These are phyloP conservation scores for Ormia ochracea DNA, from an alignment of 2,888 invertebrate genomes.

Conservation along the genomic window DNA sequence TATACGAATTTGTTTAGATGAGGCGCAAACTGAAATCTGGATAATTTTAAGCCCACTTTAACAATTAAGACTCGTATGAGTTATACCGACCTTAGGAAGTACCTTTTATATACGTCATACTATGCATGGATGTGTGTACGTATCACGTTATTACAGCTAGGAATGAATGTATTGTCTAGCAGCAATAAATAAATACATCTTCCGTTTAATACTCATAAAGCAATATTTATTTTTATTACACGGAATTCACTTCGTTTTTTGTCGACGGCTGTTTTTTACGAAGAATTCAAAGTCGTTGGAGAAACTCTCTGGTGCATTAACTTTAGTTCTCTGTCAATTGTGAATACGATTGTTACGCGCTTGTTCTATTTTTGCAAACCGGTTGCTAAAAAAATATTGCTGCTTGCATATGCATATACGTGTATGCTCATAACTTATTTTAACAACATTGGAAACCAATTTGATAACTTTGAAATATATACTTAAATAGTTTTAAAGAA, in stretches of 20 bases:
- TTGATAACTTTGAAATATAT: neutral
- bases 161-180: neutral
- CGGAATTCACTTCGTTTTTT: neutral
- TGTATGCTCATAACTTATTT: neutral
- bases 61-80: too few species aligned
- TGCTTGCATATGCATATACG: neutral
- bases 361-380: neutral
- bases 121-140: too few species aligned
- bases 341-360: slow-evolving; percentile 10
- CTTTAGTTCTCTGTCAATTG: slow-evolving; percentile 34
- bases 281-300: slow-evolving; percentile 36
- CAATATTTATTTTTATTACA: slow-evolving; percentile 2
- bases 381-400: neutral
- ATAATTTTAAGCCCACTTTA: too few species aligned
- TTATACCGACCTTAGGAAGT: too few species aligned
- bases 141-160: too few species aligned
- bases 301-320: slow-evolving; percentile 18
- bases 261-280: slow-evolving; percentile 13
- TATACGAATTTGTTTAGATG: too few species aligned
- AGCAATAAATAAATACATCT: neutral
- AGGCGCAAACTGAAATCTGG: too few species aligned
- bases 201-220: slow-evolving; percentile 17
- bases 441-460: neutral
- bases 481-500: neutral
- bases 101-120: too few species aligned